Base-by-base conservation (phyloP, 2,888 invertebrate genomes). In the Thymelicus acteon region DNA sequence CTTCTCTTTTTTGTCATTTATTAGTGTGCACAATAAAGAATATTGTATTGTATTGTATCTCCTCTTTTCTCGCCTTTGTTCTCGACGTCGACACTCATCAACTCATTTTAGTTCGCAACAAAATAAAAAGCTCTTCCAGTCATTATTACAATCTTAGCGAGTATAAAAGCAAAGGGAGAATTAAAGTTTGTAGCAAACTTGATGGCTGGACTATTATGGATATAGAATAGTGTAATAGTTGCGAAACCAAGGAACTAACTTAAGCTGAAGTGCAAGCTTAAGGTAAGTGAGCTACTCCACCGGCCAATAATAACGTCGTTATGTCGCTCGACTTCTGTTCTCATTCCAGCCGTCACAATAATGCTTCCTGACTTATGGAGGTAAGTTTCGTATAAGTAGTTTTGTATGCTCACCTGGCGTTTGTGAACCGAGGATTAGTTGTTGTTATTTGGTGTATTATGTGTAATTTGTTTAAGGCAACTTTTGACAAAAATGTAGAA, bases 211-310 rank as follows among this genome's bases (percentile, higher is more conserved):
- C 49, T 68, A 39, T 69, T 63, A 69, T 69, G 69, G 63, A 69
- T 69, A 58, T 49, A 58, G 57, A 58, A 63, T 13, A 63, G 48
- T 31, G 63, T 60, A 70, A 84, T 83, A 79, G 83, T 77, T 76
- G 78, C 74, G 58, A 75, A 80, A 77, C 77, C 79, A 78, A 79
- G 54, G 39, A 52, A 58, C 67, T 67, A 71, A 85, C 79, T 86
- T 85, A 82, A 85, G 84, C 85, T 81, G 80, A 80, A 82, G 78
- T 77, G 82, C 82, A 85, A 88, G 87, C 85, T 86, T 85, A 84
- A 85, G 85, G 86, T 80, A 83, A 87, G 82, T 83, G 78, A 61
- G 48, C 57, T 57, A 61, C 70, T 47, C 68, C 66, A 58, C 60
- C 19, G 48, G 44, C 57, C 71, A 73, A 71, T 73, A 73, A 73